Percentiles rank a stretch among this genome's conserved stretches.
Conservation (phyloP, 2,888 invertebrate genomes). For the Gonocerus acuteangulatus region DNA sequence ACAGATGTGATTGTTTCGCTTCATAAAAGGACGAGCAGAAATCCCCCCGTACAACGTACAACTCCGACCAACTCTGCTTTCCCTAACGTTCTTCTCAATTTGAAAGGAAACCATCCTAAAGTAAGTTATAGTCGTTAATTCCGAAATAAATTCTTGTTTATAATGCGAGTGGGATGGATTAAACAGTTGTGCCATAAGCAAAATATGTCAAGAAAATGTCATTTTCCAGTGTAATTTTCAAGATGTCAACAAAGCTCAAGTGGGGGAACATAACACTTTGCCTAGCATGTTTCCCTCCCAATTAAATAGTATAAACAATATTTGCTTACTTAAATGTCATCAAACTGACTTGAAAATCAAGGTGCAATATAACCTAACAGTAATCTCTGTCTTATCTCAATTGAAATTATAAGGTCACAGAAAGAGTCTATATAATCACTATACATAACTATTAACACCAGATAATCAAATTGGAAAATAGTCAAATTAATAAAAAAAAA, state of each 20-base stretch:
- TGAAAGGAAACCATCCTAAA: background rate
- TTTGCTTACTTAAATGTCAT: background rate
- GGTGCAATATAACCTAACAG: background rate
- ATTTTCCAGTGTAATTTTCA: background rate
- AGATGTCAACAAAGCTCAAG: background rate
- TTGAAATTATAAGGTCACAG: background rate
- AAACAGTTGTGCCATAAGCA: too few species aligned
- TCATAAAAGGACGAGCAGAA: background rate
- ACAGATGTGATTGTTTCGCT: background rate
- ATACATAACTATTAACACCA: too few species aligned
- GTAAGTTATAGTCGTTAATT: background rate
- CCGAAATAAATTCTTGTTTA: too few species aligned
- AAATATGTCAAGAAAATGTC: background rate
- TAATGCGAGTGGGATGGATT: too few species aligned
- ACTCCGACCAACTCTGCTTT: background rate
- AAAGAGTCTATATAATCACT: too few species aligned
- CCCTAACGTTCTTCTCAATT: background rate
- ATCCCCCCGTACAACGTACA: conserved; percentile 1
- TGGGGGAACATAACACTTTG: background rate
- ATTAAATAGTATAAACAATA: background rate
- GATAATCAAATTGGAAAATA: too few species aligned
- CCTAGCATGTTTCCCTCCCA: background rate
- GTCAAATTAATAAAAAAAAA: too few species aligned
- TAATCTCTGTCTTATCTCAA: background rate
- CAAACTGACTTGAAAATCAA: background rate